phyloP scores from a whole-genome alignment of 2,888 invertebrate species.

The Stenchaetothrips biformis region DNA sequence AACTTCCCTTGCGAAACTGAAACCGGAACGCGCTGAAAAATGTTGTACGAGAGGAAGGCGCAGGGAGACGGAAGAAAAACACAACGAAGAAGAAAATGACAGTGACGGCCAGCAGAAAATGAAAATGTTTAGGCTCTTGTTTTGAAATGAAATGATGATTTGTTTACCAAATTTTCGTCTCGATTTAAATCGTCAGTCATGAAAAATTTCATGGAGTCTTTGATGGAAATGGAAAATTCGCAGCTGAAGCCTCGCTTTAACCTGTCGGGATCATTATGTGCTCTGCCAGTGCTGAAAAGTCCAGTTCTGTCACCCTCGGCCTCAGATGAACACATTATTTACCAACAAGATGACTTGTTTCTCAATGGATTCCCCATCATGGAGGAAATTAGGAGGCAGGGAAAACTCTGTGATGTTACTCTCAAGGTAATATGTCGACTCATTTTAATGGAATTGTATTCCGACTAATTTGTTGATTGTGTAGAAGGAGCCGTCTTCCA shows the following conservation, averaged over 20 bases:
- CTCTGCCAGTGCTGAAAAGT: background rate
- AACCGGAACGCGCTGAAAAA: background rate
- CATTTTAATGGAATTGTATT: background rate
- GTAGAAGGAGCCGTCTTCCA: slow-evolving; percentile 31
- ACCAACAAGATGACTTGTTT: slow-evolving; percentile 64
- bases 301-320: background rate
- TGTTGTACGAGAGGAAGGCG: background rate
- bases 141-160: background rate
- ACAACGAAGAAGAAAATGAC: background rate
- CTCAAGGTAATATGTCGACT: slow-evolving; percentile 56
- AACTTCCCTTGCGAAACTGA: too few relatives aligned
- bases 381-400: slow-evolving; percentile 74
- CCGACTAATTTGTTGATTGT: background rate
- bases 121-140: background rate
- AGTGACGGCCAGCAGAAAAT: background rate
- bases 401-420: slow-evolving; percentile 80
- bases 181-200: background rate
- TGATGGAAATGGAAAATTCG: background rate
- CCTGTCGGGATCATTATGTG: background rate
- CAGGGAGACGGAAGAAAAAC: background rate
- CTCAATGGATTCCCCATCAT: slow-evolving; percentile 68
- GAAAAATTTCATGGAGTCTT: background rate
- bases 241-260: background rate
- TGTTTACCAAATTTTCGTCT: background rate
- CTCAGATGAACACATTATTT: slow-evolving; percentile 57